A percentile compares a stretch with the other conserved stretches of the same genome.
Conservation (phyloP, 2,888 invertebrate genomes). For the Eurytoma adleriae region DNA sequence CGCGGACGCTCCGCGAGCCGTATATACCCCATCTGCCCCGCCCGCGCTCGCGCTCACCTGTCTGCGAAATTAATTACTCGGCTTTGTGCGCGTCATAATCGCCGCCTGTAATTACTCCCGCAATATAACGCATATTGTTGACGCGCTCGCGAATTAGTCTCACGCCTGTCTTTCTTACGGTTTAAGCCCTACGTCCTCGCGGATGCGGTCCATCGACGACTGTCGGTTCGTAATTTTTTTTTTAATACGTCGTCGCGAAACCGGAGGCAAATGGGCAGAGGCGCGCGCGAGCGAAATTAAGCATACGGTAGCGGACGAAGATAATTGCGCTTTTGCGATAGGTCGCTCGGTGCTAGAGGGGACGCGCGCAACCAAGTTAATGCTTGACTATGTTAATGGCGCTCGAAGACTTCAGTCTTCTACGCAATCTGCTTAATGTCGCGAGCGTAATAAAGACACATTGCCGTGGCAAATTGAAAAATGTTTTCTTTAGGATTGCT, state of each 20-base stretch:
- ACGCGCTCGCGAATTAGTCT: slow-evolving; percentile 9
- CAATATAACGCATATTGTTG: slow-evolving; percentile 40
- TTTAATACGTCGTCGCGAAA: background rate
- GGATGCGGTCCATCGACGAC: background rate
- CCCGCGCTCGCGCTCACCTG: slow-evolving; percentile 24
- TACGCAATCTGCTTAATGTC: no score
- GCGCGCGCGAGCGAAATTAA: slow-evolving; percentile 31
- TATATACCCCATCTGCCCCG: background rate
- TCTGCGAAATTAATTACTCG: slow-evolving; percentile 52
- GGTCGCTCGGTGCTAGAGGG: no score
- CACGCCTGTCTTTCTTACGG: background rate
- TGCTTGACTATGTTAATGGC: no score
- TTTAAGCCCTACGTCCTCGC: background rate
- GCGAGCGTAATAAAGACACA: no score
- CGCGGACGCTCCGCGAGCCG: background rate
- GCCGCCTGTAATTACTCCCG: slow-evolving; percentile 41
- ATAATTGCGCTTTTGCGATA: no score
- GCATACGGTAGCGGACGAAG: slow-evolving; percentile 26
- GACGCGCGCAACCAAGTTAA: no score
- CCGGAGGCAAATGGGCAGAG: no score
- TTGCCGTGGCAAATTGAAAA: no score
- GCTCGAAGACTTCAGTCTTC: no score
- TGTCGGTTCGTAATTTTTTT: background rate
- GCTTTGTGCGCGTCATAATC: slow-evolving; percentile 52
- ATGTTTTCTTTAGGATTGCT: no score